Evolutionary conservation across 1,140 invertebrate species (phyloP).

Genomic region (Drosophila elegans): DNA sequence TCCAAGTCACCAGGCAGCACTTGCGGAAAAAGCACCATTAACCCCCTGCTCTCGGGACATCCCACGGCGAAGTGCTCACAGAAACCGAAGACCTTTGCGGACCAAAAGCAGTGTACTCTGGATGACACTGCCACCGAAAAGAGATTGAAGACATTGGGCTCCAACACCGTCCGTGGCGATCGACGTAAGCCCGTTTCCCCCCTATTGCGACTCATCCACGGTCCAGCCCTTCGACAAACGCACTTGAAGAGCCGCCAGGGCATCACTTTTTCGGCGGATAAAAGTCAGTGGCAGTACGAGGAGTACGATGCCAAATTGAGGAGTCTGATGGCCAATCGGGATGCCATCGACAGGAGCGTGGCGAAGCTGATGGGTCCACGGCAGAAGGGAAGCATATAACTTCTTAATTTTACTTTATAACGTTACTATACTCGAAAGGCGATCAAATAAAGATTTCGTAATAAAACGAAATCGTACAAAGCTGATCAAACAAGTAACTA

Average conservation of each 20-base stretch:
- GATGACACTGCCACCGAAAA: not conserved
- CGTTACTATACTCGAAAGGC: too few species aligned
- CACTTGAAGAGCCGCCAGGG: not conserved
- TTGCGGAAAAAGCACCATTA: not conserved
- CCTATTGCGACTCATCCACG: not conserved
- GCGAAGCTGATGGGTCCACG: slow-evolving; percentile 1
- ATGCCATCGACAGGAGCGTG: slow-evolving; percentile 28
- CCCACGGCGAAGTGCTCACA: not conserved
- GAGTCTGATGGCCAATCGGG: slow-evolving; percentile 31
- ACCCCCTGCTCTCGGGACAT: too few species aligned
- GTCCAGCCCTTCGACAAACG: not conserved
- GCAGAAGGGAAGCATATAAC: not conserved
- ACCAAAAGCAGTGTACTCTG: not conserved
- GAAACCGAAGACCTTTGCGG: not conserved
- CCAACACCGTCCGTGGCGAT: not conserved
- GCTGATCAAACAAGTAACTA: too few species aligned
- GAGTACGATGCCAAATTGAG: slow-evolving; percentile 19
- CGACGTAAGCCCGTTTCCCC: not conserved
- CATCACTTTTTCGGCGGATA: not conserved
- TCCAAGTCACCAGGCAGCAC: not conserved
- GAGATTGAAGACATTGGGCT: not conserved
- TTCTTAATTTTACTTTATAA: too few species aligned
- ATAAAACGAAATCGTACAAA: not conserved
- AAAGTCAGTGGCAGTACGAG: not conserved
- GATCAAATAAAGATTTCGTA: not conserved